Evolutionary conservation across 2,888 invertebrate genomes (phyloP).

Genomic region (Perizoma flavofasciatum): DNA sequence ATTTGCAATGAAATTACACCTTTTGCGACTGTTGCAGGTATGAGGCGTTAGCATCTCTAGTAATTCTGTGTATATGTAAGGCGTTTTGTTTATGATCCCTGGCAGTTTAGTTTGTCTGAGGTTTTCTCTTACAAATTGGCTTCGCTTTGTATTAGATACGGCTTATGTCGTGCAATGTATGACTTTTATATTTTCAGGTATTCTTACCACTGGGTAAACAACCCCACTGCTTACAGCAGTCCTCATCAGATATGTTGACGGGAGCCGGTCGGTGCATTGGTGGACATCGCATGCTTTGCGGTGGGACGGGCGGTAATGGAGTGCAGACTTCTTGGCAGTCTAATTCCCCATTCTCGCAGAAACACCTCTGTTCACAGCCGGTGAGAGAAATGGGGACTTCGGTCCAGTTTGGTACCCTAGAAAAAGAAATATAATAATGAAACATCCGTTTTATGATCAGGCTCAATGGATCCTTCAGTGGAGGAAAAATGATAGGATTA

Average conservation of each 20-base stretch:
- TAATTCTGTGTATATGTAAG: too few relatives aligned
- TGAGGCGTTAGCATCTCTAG: too few relatives aligned
- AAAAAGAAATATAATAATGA: conserved; percentile 17
- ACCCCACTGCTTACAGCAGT: conserved; percentile 93
- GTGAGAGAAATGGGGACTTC: conserved; percentile 91
- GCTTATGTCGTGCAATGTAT: too few relatives aligned
- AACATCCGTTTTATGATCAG: too few relatives aligned
- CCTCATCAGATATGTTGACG: conserved; percentile 87
- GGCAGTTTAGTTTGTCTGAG: too few relatives aligned
- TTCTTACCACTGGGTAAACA: conserved; percentile 73
- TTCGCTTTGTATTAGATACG: too few relatives aligned
- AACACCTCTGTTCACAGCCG: conserved; percentile 93
- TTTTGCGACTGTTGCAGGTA: too few relatives aligned
- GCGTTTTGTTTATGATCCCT: too few relatives aligned
- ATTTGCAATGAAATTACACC: too few relatives aligned
- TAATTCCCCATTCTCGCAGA: conserved; percentile 93
- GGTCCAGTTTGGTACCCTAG: conserved; percentile 89
- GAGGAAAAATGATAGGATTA: too few relatives aligned
- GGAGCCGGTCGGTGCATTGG: conserved; percentile 86
- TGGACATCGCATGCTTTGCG: conserved; percentile 88
- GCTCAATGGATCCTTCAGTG: too few relatives aligned
- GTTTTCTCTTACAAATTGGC: too few relatives aligned
- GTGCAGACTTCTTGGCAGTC: conserved; percentile 93
- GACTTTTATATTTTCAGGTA: neutral
- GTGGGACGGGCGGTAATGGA: conserved; percentile 90